Evolutionary conservation across 2,888 invertebrate species (phyloP), one percentile per base, ranked within the genome.

Genomic region (Drosophila villosipedis): DNA sequence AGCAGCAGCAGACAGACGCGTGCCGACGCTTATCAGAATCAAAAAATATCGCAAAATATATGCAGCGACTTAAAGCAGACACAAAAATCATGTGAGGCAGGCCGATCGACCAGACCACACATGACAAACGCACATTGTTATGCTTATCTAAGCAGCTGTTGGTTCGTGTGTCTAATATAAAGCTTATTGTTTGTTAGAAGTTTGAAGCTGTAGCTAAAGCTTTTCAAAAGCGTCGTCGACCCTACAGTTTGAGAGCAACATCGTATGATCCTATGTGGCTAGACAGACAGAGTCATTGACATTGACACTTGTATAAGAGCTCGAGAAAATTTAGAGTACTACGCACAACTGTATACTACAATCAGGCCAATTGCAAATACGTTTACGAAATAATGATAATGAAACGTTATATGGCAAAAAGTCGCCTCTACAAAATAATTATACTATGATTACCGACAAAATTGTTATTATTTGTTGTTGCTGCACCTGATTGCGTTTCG

Each of bases 21-120:
- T 85, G 85, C 83, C 83, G 28, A 52, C 37, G 55, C 82, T 90
- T 90, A 85, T 85, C 85, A 84, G 5, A 69, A 76, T 78, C 73
- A 77, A 78, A 52, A 68, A 69, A 47, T 62, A 68, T 63, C 68
- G 54, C 37, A 41, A 61, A 25, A 54, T 57, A 60, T 68, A 59
- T n/a, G 39, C 63, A 31, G 50, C 9, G 50, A 35, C 58, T 58
- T 62, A 67, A 77, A 37, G 33, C 33, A 58, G n/a, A 43, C 37
- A 54, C 35, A 28, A n/a, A 52, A 41, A 73, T 76, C 77, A 75
- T 76, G 71, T 64, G 67, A 76, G 82, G 35, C 53, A 47, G 28
- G 54, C 64, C 41, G 25, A 25, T 9, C 47, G 22, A 59, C 35
- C 35, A 14, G 1, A 1, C 35, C 35, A 14, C 4, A 14, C 14